Conservation (phyloP, 1,140 invertebrate genomes). For the Drosophila kikkawai region DNA sequence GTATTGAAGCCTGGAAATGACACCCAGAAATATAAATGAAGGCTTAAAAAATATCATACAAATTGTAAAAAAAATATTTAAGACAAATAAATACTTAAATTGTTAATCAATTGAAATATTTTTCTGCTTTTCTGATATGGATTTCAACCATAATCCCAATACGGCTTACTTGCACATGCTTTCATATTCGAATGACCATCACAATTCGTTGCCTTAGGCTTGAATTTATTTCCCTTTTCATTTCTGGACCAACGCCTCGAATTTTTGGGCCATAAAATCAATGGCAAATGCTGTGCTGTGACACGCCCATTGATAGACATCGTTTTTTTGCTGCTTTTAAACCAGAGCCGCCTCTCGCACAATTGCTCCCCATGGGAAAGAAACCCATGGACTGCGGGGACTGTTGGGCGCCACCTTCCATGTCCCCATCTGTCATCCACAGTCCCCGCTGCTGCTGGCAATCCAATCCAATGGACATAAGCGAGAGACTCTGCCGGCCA, state of each 20-base stretch:
- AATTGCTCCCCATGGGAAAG: slow-evolving; percentile 42
- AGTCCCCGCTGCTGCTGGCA: slow-evolving; percentile 29
- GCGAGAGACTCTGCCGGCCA: slow-evolving; percentile 45
- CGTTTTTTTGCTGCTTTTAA: slow-evolving; percentile 12
- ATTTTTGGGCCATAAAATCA: slow-evolving; percentile 58
- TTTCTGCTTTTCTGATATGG: too few relatives aligned
- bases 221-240: background rate
- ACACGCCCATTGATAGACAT: slow-evolving; percentile 48
- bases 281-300: slow-evolving; percentile 46
- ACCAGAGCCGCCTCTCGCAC: slow-evolving; percentile 24
- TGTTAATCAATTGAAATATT: slow-evolving; percentile 10
- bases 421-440: slow-evolving; percentile 57
- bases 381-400: background rate
- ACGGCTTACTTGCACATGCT: slow-evolving; percentile 16
- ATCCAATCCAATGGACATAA: slow-evolving; percentile 43
- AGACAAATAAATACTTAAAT: background rate
- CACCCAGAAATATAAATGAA: background rate
- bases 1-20: background rate
- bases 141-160: slow-evolving; percentile 18
- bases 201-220: slow-evolving; percentile 23
- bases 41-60: background rate
- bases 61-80: background rate
- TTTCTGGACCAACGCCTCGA: slow-evolving; percentile 31
- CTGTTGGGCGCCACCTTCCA: slow-evolving; percentile 22
- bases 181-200: slow-evolving; percentile 21